Conservation (phyloP, 2,797 vertebrate genomes). For the Spinibarbus caldwelli region DNA sequence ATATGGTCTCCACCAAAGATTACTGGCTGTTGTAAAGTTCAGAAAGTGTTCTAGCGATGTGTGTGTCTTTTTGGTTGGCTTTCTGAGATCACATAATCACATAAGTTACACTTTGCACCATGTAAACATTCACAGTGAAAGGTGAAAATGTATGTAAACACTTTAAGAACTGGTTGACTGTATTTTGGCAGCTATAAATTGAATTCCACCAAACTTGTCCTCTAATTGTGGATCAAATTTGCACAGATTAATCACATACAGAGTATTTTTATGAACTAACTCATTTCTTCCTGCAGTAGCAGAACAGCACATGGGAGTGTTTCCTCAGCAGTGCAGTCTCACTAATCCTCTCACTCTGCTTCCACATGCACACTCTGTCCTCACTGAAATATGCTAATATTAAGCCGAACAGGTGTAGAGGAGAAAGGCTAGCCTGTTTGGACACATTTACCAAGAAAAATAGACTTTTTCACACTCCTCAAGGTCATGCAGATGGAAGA, state of each 20-base stretch:
- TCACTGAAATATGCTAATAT: conserved; percentile 48
- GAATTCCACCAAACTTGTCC: background rate
- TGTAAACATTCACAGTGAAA: background rate
- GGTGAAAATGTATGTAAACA: no score
- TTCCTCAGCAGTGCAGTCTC: background rate
- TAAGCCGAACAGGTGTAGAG: conserved; percentile 43
- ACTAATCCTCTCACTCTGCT: conserved; percentile 14
- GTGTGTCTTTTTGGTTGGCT: background rate
- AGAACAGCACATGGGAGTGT: background rate
- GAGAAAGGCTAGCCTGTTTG: conserved; percentile 38
- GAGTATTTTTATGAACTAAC: background rate
- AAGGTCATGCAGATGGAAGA: conserved; percentile 37
- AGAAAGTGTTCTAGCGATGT: background rate
- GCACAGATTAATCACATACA: background rate
- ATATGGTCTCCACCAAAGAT: no score
- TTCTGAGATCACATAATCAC: background rate
- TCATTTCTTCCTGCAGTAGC: background rate
- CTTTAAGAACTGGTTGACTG: background rate
- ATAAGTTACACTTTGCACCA: background rate
- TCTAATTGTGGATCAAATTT: background rate
- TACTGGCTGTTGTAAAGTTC: background rate
- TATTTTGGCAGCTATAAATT: background rate
- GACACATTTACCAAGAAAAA: conserved; percentile 26
- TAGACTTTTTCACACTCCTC: conserved; percentile 35
- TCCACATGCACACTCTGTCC: conserved; percentile 29